These are phyloP conservation scores for Drosophila trapezifrons DNA, from an alignment of 1,140 invertebrate species.

Conservation along the genomic window DNA sequence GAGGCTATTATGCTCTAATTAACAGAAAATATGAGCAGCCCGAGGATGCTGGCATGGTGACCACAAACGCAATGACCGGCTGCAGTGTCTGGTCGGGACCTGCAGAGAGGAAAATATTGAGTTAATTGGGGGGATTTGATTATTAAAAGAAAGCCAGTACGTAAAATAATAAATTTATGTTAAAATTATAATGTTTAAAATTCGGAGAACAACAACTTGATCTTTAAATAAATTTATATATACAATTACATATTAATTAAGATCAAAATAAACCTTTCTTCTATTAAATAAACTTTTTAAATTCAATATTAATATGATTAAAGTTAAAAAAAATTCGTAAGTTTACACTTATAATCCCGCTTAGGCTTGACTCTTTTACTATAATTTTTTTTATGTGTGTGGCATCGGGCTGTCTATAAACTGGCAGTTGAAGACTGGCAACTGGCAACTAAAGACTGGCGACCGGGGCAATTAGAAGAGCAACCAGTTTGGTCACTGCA, in stretches of 20 bases:
- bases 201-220: accelerated
- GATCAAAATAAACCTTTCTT: no score
- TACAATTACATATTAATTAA: no score
- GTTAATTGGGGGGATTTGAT: no score
- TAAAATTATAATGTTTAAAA: background rate
- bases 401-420: conserved; percentile 32
- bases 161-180: accelerated
- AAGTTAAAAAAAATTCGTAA: no score
- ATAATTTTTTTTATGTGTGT: background rate
- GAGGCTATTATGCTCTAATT: conserved; percentile 69
- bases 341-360: no score
- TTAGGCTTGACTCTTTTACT: no score
- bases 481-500: conserved; percentile 73
- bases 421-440: conserved; percentile 13
- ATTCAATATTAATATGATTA: background rate
- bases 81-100: conserved; percentile 41
- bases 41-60: conserved; percentile 42
- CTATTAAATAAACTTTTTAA: background rate
- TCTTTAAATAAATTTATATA: background rate
- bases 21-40: conserved; percentile 49
- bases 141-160: background rate
- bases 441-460: conserved; percentile 10
- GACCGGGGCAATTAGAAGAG: conserved; percentile 69
- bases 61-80: conserved; percentile 53
- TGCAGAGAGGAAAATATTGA: conserved; percentile 1